A percentile compares a stretch with the other conserved stretches of the same genome.
Evolutionary conservation across 1,140 invertebrate species (phyloP).

Genomic region (Bombus haemorrhoidalis): DNA sequence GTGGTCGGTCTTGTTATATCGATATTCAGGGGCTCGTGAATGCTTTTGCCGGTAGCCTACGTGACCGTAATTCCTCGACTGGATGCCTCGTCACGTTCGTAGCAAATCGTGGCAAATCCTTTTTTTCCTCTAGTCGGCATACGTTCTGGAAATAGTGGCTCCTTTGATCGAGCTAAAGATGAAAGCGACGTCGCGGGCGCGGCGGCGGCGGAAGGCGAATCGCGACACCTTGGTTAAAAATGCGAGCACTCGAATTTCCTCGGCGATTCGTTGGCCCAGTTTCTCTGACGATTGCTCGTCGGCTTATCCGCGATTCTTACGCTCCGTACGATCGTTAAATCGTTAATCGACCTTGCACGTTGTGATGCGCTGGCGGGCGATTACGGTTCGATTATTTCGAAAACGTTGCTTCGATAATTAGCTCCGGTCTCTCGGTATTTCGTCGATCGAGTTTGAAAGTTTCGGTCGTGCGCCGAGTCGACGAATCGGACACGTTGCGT

Average conservation of each 20-base stretch:
- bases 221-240: background rate
- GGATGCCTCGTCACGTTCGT: constrained; percentile 61
- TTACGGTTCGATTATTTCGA: background rate
- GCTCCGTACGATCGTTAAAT: background rate
- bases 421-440: too few relatives aligned
- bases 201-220: background rate
- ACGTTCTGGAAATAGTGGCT: background rate
- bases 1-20: constrained; percentile 21
- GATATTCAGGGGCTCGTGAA: constrained; percentile 37
- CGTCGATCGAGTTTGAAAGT: too few relatives aligned
- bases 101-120: background rate
- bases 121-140: background rate
- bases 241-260: background rate
- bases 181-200: background rate
- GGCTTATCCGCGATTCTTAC: constrained; percentile 6
- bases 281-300: background rate
- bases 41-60: background rate
- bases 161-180: background rate
- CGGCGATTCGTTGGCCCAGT: background rate
- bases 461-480: background rate
- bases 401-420: too few relatives aligned
- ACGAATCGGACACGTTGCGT: background rate
- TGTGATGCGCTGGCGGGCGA: background rate
- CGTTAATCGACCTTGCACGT: constrained; percentile 1
- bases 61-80: constrained; percentile 48